Base-by-base conservation (phyloP, 1,140 invertebrate genomes). In the Eumeta japonica region DNA sequence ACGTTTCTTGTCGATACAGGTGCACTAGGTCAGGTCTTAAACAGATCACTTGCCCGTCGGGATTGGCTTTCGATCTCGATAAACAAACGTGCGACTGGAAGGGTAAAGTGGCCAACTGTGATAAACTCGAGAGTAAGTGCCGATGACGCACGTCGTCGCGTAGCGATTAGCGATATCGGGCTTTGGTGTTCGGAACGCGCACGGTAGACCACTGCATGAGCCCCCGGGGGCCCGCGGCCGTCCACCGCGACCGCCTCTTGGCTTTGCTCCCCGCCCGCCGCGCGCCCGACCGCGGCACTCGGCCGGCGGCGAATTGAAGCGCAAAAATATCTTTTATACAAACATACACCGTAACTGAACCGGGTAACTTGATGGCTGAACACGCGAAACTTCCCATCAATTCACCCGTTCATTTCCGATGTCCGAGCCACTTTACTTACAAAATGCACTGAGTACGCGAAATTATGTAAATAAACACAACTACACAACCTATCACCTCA, bases 31-130 rank as follows among this genome's bases (percentile, higher is more conserved):
- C 88, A 79, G 89, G 89, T 83, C 84, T 91, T 80, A 90, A 90
- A 87, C 86, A 89, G 85, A 90, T 94, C 81, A 89, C 88, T 78
- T 95, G 92, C 77, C 90, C 90, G 63, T 89, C 88, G 72, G 90
- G 91, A 80, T 83, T 95, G 81, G 88, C 89, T 80, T 95, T 95
- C 84, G 92, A 95, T 84, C 86, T 95, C 79, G 87, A 92, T 81
- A 92, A 93, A 83, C 92, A 95, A 81, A 94, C 91, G 77, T 94
- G 92, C 81, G 91, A 94, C 82, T 94, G 92, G 90, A 94, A 93
- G 83, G 88, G 86, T 81, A 93, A 94, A 85, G 91, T 94, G 81
- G 88, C 81, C 81, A 93, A 91, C 86, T 94, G 91, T 86, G 88
- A 93, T 82, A 88, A 87, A 81, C 84, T 92, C 71, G 90, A 92